Base-by-base conservation (phyloP, 2,888 invertebrate species). In the Pollenia angustigena region DNA sequence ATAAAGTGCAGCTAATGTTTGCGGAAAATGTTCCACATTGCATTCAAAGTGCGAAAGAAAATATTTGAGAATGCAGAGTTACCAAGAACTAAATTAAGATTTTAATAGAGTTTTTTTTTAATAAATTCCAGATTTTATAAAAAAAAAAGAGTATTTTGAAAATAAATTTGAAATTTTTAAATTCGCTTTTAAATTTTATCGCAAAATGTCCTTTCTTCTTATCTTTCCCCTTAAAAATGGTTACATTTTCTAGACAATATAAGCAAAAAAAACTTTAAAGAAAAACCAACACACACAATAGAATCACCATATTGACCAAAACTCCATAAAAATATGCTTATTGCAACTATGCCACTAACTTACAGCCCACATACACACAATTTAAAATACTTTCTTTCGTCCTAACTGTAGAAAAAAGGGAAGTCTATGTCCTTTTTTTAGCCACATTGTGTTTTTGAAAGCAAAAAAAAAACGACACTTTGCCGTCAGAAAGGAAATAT, bases 351-450 rank as follows among this genome's bases (percentile, higher is more conserved):
- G 68, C 62, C 71, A 71, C 54, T 54, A 76, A 76, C 72, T 69
- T 62, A 23, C 60, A 62, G 48, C 78, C 81, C 78, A 82, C 71
- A 81, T 68, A 74, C 42, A 74, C 16, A 72, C 14, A 60, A 50
- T 23, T 16, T 78, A 50, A 16, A 12, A 40, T 54, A 58, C 52
- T 66, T 40, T 58, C 11, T 7, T 62, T 11, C 42, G 74, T 54
- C 52, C 52, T 64, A 44, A 76, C n/a, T 58, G 32, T 46, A 88
- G 88, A 85, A 89, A 89, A 88, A 18, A 88, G 89, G 81, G 88
- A 90, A 89, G 91, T 91, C 91, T 91, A 91, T 90, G 91, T 91
- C 89, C 90, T 89, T 81, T 78, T 62, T 78, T 76, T 9, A 32
- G 18, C 46, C 56, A n/a, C n/a, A 11, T n/a, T 62, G 16, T 79